phyloP scores from a whole-genome alignment of 2,888 invertebrate genomes.

The Eilema depressum region DNA sequence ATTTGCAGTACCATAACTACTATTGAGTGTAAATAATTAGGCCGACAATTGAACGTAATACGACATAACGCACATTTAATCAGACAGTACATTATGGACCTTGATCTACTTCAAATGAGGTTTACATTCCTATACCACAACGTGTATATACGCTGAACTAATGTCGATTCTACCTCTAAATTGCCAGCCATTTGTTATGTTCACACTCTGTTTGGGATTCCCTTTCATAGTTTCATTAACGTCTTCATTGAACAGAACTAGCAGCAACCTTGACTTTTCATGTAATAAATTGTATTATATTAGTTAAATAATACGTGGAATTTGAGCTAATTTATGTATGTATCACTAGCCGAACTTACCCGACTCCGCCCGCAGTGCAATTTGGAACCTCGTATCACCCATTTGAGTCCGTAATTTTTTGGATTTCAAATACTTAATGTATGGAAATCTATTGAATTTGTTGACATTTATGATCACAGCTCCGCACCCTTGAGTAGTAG shows the following conservation, averaged over 20 bases:
- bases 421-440: too few species aligned
- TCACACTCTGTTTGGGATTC: slow-evolving; percentile 5
- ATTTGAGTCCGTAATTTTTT: too few species aligned
- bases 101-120: not conserved
- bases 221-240: slow-evolving; percentile 1
- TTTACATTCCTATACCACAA: not conserved
- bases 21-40: not conserved
- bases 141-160: not conserved
- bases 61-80: not conserved
- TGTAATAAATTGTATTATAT: not conserved
- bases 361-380: too few species aligned
- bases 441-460: too few species aligned
- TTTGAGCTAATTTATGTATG: not conserved
- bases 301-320: not conserved
- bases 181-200: slow-evolving; percentile 3
- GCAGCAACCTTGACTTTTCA: not conserved
- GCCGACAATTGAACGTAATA: slow-evolving; percentile 4
- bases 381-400: too few species aligned
- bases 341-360: too few species aligned
- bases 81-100: not conserved
- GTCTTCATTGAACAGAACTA: slow-evolving; percentile 1
- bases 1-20: not conserved
- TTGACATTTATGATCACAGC: too few species aligned
- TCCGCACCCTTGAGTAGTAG: too few species aligned
- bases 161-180: not conserved